Conservation (phyloP, 1,140 invertebrate genomes). For the Hyles euphorbiae region DNA sequence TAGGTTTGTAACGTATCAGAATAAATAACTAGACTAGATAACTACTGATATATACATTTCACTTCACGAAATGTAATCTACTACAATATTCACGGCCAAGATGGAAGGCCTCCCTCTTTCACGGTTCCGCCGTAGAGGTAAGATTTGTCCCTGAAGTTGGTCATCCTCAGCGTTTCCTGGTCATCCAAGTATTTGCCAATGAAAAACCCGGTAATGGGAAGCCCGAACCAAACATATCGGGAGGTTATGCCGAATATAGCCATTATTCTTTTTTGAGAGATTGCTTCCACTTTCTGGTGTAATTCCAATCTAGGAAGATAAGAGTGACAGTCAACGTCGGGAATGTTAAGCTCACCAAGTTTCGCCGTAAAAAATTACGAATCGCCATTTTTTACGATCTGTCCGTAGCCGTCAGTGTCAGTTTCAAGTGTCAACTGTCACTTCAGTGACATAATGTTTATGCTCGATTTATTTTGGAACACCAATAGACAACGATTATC, state of each 20-base stretch:
- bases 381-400: constrained; percentile 44
- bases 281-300: constrained; percentile 83
- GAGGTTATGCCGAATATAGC: constrained; percentile 74
- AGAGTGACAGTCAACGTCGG: constrained; percentile 75
- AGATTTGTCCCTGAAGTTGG: constrained; percentile 85
- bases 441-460: too few species aligned
- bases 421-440: too few species aligned
- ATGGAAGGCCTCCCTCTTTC: constrained; percentile 80
- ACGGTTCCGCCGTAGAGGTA: constrained; percentile 81
- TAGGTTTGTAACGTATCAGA: too few species aligned
- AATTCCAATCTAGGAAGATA: constrained; percentile 82
- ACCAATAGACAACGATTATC: too few species aligned
- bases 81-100: constrained; percentile 77
- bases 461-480: too few species aligned
- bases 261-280: constrained; percentile 65
- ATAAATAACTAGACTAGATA: too few species aligned
- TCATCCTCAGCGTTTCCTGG: constrained; percentile 82
- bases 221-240: constrained; percentile 50
- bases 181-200: constrained; percentile 81
- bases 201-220: constrained; percentile 76
- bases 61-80: too few species aligned
- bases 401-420: too few species aligned
- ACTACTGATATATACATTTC: too few species aligned
- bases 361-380: constrained; percentile 69
- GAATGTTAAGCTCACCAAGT: constrained; percentile 79